These are phyloP conservation scores for Cyprichromis sp. DNA, from an alignment of 2,113 vertebrate genomes.

Conservation along the genomic window DNA sequence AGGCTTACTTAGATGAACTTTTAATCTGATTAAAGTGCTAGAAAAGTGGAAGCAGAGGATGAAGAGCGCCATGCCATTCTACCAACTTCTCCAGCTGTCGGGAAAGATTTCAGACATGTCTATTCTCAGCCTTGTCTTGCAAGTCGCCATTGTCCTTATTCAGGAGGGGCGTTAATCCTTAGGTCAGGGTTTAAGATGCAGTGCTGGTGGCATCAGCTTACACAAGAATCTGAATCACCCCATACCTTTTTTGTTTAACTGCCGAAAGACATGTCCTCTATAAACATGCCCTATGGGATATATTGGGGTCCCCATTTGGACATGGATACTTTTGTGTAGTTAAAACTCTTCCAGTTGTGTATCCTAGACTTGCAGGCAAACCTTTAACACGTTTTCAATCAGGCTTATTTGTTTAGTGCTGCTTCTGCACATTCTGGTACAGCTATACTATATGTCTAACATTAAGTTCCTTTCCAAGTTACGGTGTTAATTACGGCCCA, in stretches of 20 bases:
- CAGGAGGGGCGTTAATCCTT: slow-evolving; percentile 4
- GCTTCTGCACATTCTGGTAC: neutral
- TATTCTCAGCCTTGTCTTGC: slow-evolving; percentile 52
- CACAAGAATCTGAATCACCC: neutral
- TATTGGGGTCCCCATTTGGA: neutral
- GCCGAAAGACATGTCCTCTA: neutral
- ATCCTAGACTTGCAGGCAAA: neutral
- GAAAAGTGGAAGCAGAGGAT: neutral
- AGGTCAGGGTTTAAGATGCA: slow-evolving; percentile 8
- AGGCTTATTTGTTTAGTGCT: neutral
- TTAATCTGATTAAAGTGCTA: neutral
- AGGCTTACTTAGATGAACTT: neutral
- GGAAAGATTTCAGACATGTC: slow-evolving; percentile 29
- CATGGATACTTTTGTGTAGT: neutral
- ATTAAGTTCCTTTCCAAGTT: neutral
- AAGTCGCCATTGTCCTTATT: neutral
- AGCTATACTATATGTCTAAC: neutral
- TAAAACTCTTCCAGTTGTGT: neutral
- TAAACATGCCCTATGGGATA: neutral
- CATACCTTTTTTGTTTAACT: neutral
- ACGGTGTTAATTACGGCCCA: slow-evolving; percentile 35
- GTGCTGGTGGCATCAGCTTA: neutral
- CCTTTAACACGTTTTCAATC: neutral
- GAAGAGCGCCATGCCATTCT: neutral
- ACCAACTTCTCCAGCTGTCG: slow-evolving; percentile 24